Conservation (phyloP, 2,113 vertebrate genomes). For the Lasiurus borealis region DNA sequence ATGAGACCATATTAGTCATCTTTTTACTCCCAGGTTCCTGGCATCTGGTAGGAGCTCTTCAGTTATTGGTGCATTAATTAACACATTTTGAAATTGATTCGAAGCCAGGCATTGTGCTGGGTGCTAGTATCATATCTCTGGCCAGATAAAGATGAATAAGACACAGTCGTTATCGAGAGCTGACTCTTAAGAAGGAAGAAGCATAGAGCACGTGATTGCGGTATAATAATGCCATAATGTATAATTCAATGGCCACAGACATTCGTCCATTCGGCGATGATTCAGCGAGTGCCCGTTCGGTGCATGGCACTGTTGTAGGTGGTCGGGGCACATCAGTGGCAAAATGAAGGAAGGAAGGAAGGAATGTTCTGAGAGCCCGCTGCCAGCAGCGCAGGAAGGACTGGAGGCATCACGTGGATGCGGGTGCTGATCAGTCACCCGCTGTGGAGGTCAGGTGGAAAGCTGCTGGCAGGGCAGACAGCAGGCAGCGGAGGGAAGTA, state of each 20-base stretch:
- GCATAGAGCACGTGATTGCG: neutral
- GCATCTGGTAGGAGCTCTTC: slow-evolving; percentile 5
- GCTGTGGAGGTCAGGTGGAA: neutral
- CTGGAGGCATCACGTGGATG: neutral
- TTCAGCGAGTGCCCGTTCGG: neutral
- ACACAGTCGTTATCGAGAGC: neutral
- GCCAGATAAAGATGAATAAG: neutral
- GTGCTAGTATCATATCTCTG: neutral
- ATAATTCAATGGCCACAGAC: neutral
- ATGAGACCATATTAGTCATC: neutral
- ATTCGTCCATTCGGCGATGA: neutral
- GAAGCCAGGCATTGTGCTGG: neutral
- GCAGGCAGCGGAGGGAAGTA: neutral
- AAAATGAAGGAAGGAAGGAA: neutral
- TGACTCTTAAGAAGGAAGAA: neutral
- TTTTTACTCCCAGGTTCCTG: slow-evolving; percentile 36
- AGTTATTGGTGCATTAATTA: slow-evolving; percentile 33
- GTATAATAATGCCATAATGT: neutral
- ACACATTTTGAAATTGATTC: slow-evolving; percentile 9
- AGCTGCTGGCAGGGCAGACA: neutral
- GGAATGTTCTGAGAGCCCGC: neutral
- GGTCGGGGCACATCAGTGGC: neutral
- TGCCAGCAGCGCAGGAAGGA: slow-evolving; percentile 2
- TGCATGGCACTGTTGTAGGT: neutral
- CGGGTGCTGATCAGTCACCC: neutral